Conservation (phyloP, 2,888 invertebrate genomes). For the Odontocerum albicorne region DNA sequence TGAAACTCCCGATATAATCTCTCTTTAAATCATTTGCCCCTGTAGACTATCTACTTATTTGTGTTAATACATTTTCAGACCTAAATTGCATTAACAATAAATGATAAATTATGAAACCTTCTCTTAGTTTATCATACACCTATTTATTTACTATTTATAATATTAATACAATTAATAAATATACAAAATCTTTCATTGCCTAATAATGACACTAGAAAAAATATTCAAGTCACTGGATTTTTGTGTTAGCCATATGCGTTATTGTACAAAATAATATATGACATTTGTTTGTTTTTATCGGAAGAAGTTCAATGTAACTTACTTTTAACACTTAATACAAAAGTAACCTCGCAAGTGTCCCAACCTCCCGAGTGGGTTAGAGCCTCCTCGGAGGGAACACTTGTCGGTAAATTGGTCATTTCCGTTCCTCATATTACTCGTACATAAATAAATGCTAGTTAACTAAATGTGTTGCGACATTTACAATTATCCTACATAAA, state of each 20-base stretch:
- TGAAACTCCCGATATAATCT: too few species aligned
- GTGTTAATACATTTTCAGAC: conserved; percentile 11
- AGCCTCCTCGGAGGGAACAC: conserved; percentile 4
- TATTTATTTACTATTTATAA: conserved; percentile 6
- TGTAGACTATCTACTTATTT: too few species aligned
- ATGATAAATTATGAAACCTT: conserved; percentile 8
- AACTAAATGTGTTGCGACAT: too few species aligned
- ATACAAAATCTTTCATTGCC: conserved; percentile 20
- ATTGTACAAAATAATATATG: conserved; percentile 10
- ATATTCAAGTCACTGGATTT: conserved; percentile 22
- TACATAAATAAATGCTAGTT: too few species aligned
- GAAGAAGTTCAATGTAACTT: conserved; percentile 13
- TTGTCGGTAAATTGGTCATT: conserved; percentile 13
- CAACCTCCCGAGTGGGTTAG: not conserved
- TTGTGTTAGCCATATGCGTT: not conserved
- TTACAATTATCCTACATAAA: too few species aligned
- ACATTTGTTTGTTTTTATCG: not conserved
- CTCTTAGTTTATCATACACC: conserved; percentile 14
- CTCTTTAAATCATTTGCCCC: too few species aligned
- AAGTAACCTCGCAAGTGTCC: not conserved
- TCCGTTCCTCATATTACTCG: conserved; percentile 1
- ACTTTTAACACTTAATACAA: conserved; percentile 14
- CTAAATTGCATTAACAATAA: conserved; percentile 4
- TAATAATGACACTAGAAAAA: conserved; percentile 26
- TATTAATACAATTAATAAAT: conserved; percentile 23